Evolutionary conservation across 1,140 invertebrate species (phyloP).

Genomic region (Zelostemma sp.): DNA sequence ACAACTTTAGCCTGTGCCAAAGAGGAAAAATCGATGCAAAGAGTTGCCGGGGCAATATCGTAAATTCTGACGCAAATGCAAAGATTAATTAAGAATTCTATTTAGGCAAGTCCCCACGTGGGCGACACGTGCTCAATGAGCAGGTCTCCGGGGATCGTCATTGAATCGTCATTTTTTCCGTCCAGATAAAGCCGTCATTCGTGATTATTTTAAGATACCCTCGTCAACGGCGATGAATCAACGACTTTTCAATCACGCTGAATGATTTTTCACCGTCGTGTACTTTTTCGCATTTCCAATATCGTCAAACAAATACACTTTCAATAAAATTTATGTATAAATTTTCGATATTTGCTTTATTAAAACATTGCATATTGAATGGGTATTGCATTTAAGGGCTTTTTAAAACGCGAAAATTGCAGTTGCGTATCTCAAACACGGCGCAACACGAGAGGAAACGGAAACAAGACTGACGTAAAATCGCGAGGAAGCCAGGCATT

Average conservation of each 20-base stretch:
- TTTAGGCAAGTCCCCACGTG: constrained; percentile 48
- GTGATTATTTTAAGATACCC: constrained; percentile 1
- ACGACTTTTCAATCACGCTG: too few relatives aligned
- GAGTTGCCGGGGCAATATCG: constrained; percentile 49
- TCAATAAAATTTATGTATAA: too few relatives aligned
- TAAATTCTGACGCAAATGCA: constrained; percentile 62
- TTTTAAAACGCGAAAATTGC: too few relatives aligned
- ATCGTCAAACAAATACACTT: too few relatives aligned
- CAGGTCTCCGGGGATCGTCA: constrained; percentile 52
- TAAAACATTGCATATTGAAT: too few relatives aligned
- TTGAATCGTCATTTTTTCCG: constrained; percentile 38
- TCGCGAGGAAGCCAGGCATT: neutral
- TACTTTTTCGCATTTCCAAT: too few relatives aligned
- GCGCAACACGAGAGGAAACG: neutral
- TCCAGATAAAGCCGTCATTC: constrained; percentile 23
- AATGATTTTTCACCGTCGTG: too few relatives aligned
- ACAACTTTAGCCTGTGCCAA: constrained; percentile 6
- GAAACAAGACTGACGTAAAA: constrained; percentile 6
- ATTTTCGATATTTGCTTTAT: too few relatives aligned
- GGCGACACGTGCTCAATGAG: constrained; percentile 35
- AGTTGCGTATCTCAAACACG: too few relatives aligned
- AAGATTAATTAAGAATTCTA: constrained; percentile 66
- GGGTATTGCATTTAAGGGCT: too few relatives aligned
- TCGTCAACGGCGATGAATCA: constrained; percentile 23
- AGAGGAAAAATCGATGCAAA: constrained; percentile 47